Evolutionary conservation across 1,140 invertebrate species (phyloP).

Genomic region (Conopomorpha cramerella): DNA sequence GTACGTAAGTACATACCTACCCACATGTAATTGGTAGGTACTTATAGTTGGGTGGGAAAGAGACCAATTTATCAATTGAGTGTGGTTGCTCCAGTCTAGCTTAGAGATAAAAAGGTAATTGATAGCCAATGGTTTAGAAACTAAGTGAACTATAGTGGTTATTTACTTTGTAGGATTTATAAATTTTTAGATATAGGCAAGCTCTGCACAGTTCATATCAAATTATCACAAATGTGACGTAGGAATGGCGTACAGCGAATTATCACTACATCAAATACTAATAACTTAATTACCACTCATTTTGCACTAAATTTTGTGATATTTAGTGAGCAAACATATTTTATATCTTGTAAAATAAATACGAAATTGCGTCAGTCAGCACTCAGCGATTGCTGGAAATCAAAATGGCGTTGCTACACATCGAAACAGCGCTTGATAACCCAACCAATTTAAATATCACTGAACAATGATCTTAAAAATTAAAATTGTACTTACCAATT

Average conservation of each 20-base stretch:
- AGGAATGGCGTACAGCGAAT: not conserved
- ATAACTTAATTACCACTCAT: not conserved
- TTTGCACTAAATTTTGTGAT: not conserved
- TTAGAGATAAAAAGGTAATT: no score
- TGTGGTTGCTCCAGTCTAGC: no score
- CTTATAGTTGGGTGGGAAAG: no score
- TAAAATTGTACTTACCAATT: not conserved
- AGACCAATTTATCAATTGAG: no score
- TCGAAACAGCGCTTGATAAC: slow-evolving; percentile 44
- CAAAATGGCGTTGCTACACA: slow-evolving; percentile 46
- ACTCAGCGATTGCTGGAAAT: slow-evolving; percentile 16
- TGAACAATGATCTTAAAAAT: not conserved
- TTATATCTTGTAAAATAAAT: slow-evolving; percentile 14
- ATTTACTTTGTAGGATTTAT: no score
- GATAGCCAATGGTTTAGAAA: no score
- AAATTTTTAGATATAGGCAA: no score
- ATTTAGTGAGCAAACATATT: not conserved
- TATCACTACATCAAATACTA: not conserved
- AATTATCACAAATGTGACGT: no score
- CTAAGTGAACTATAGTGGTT: no score
- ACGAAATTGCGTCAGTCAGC: slow-evolving; percentile 40
- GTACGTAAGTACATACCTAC: not conserved
- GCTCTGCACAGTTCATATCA: no score
- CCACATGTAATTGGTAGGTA: no score
- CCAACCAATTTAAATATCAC: slow-evolving; percentile 16